Percentiles rank a stretch among this genome's conserved stretches.
Evolutionary conservation across 2,113 vertebrate genomes (phyloP).

Genomic region (Casuarius casuarius): DNA sequence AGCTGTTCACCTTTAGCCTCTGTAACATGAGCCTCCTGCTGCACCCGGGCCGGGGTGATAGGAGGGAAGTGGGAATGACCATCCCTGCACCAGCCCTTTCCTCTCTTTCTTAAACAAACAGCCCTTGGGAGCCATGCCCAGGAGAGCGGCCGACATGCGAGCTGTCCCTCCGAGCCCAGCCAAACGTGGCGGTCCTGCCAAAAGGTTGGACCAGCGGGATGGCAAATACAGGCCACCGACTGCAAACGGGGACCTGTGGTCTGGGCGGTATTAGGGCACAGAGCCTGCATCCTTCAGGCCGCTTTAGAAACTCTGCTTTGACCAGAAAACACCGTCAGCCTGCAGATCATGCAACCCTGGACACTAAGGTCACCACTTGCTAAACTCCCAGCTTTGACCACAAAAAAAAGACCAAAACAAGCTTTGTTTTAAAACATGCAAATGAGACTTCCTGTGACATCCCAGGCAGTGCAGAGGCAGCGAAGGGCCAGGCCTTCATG

Average conservation of each 20-base stretch:
- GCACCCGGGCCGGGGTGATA: too few relatives aligned
- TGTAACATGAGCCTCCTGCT: neutral
- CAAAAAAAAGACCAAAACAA: neutral
- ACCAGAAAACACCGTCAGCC: neutral
- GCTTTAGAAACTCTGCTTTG: neutral
- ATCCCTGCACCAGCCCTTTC: neutral
- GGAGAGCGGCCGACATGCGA: neutral
- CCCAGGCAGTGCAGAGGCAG: accelerated
- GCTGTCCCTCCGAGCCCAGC: neutral
- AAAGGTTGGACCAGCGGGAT: neutral
- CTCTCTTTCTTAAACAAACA: neutral
- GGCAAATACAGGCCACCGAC: neutral
- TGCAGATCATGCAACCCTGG: neutral
- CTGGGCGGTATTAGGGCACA: neutral
- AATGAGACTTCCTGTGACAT: neutral
- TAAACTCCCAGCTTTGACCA: neutral
- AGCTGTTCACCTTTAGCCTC: neutral
- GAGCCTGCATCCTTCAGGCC: neutral
- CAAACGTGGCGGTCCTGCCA: neutral
- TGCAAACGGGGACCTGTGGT: neutral
- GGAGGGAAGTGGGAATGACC: neutral
- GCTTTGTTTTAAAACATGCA: neutral
- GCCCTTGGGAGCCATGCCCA: accelerated
- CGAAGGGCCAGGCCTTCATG: neutral
- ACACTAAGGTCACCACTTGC: accelerated